phyloP scores from a whole-genome alignment of 2,797 vertebrate species.

The Onychomys arenicola region DNA sequence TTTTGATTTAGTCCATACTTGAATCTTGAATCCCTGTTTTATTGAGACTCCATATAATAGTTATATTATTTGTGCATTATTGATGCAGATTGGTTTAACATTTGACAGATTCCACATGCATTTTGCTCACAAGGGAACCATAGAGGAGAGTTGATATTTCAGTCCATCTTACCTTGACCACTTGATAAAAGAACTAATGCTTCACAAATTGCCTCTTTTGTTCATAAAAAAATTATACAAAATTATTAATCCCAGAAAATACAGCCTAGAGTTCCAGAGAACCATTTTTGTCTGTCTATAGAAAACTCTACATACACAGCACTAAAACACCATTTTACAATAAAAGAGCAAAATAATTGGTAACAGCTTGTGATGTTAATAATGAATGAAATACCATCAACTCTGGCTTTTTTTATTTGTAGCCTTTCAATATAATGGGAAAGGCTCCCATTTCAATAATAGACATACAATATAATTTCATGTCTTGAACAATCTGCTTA shows the following conservation, averaged over 20 bases:
- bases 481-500: neutral
- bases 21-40: neutral
- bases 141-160: neutral
- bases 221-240: neutral
- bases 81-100: neutral
- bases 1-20: neutral
- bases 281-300: neutral
- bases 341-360: constrained; percentile 43
- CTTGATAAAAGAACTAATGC: neutral
- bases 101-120: neutral
- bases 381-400: constrained; percentile 31
- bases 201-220: neutral
- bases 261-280: neutral
- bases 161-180: neutral
- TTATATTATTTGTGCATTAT: neutral
- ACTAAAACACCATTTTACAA: constrained; percentile 17
- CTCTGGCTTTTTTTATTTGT: neutral
- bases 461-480: neutral
- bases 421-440: neutral
- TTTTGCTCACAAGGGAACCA: neutral
- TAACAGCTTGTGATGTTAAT: constrained; percentile 25
- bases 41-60: neutral
- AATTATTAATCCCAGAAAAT: neutral
- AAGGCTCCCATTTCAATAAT: constrained; percentile 1
- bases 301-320: neutral